phyloP scores from a whole-genome alignment of 2,888 invertebrate genomes.

The Ferrisia virgata region DNA sequence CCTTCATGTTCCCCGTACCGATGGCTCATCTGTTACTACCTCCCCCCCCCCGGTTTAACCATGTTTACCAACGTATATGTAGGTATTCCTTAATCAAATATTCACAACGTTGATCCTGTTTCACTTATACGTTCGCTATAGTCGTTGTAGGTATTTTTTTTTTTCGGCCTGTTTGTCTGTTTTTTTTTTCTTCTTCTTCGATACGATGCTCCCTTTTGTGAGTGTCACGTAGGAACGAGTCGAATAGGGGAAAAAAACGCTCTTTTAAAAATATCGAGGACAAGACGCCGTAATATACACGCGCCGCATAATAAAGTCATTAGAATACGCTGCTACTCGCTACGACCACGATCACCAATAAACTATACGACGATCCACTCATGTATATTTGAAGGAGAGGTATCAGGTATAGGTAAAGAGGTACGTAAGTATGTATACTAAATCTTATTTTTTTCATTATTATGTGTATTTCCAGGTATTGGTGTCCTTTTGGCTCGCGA shows the following conservation, averaged over 20 bases:
- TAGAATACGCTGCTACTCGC: neutral
- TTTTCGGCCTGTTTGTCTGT: neutral
- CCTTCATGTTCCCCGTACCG: too few species aligned
- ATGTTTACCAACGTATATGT: neutral
- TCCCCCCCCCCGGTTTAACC: neutral
- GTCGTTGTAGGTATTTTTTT: too few species aligned
- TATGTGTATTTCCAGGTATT: neutral
- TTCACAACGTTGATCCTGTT: neutral
- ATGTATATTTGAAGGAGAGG: too few species aligned
- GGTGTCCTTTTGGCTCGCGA: neutral
- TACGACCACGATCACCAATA: neutral
- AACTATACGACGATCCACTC: too few species aligned
- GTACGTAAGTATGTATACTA: neutral
- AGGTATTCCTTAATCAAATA: slow-evolving; percentile 2
- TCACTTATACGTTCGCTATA: too few species aligned
- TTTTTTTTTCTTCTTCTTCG: neutral
- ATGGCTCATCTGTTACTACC: too few species aligned
- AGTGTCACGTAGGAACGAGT: neutral
- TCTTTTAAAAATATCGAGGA: neutral
- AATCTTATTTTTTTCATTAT: too few species aligned
- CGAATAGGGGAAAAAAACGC: neutral
- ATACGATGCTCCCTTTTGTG: neutral
- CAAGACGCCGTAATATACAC: neutral
- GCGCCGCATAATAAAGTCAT: slow-evolving; percentile 9
- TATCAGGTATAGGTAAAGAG: too few species aligned